These are phyloP conservation scores for Agrilus cyanescens DNA, from an alignment of 2,888 invertebrate genomes.

Conservation along the genomic window DNA sequence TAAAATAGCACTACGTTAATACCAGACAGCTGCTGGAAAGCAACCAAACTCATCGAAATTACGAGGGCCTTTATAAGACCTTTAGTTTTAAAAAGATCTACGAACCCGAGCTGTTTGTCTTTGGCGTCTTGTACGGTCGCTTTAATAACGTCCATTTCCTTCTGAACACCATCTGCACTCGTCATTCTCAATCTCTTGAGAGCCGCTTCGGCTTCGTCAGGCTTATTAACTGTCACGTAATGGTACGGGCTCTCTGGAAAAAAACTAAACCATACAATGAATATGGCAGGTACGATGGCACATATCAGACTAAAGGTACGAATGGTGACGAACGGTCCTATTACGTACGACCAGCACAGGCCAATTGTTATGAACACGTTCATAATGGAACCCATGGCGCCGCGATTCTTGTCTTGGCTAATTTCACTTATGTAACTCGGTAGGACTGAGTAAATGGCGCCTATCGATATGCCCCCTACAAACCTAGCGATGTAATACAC, in stretches of 20 bases:
- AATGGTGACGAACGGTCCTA: conserved; percentile 61
- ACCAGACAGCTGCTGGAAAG: conserved; percentile 71
- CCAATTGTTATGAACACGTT: conserved; percentile 60
- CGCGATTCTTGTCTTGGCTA: conserved; percentile 60
- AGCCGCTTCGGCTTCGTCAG: conserved; percentile 41
- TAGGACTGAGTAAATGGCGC: conserved; percentile 53
- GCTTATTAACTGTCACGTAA: conserved; percentile 44
- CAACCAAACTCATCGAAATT: conserved; percentile 55
- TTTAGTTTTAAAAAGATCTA: conserved; percentile 49
- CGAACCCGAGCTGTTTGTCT: conserved; percentile 24
- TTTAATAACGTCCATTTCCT: conserved; percentile 28
- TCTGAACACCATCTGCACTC: conserved; percentile 36
- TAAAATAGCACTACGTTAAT: conserved; percentile 69
- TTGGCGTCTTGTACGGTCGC: conserved; percentile 28
- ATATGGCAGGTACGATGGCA: conserved; percentile 36
- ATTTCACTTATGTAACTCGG: conserved; percentile 79
- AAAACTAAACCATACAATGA: conserved; percentile 45
- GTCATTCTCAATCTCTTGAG: conserved; percentile 53
- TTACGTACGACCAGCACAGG: conserved; percentile 52
- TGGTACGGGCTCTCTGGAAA: conserved; percentile 75
- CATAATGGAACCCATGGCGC: conserved; percentile 53
- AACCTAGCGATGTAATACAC: conserved; percentile 44
- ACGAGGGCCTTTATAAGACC: conserved; percentile 63
- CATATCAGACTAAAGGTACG: conserved; percentile 42
- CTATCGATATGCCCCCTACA: conserved; percentile 50